These are phyloP conservation scores for Brachyalestes nurse DNA, from an alignment of 2,797 vertebrate genomes.

Conservation along the genomic window DNA sequence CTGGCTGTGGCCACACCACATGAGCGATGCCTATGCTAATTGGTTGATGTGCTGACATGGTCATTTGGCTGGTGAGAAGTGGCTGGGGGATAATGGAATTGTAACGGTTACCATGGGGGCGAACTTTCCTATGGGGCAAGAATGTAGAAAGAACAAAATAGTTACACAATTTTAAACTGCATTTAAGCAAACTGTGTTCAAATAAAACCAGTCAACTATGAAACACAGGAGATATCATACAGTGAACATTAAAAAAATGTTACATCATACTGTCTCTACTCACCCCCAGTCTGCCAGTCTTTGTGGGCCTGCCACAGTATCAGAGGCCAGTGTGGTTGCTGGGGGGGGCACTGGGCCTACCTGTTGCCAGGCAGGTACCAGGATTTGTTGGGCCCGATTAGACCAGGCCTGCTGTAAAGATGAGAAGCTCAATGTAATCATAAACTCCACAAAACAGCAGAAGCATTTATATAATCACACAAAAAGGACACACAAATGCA, in stretches of 20 bases:
- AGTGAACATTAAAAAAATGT: conserved; percentile 10
- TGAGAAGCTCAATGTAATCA: background rate
- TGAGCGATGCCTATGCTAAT: conserved; percentile 98
- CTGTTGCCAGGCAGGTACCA: conserved; percentile 96
- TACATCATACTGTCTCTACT: conserved; percentile 57
- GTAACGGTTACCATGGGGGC: conserved; percentile 93
- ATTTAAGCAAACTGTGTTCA: background rate
- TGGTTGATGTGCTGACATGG: conserved; percentile 93
- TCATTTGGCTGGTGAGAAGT: conserved; percentile 95
- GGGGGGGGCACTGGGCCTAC: conserved; percentile 87
- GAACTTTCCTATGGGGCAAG: conserved; percentile 86
- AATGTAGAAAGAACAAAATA: background rate
- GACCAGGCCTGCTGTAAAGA: conserved; percentile 86
- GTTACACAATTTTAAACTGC: background rate
- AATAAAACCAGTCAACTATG: background rate
- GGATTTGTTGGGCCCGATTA: conserved; percentile 90
- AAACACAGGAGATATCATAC: background rate
- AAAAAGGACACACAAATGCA: background rate
- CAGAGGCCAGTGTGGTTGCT: conserved; percentile 85
- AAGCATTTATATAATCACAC: background rate
- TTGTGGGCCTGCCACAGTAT: conserved; percentile 91
- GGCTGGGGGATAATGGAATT: conserved; percentile 92
- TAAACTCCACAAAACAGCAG: too few species aligned
- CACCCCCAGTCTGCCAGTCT: conserved; percentile 97
- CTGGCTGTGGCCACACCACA: conserved; percentile 95